A percentile compares a stretch with the other conserved stretches of the same genome.
phyloP scores from a whole-genome alignment of 2,797 vertebrate species.

The Allobates femoralis region DNA sequence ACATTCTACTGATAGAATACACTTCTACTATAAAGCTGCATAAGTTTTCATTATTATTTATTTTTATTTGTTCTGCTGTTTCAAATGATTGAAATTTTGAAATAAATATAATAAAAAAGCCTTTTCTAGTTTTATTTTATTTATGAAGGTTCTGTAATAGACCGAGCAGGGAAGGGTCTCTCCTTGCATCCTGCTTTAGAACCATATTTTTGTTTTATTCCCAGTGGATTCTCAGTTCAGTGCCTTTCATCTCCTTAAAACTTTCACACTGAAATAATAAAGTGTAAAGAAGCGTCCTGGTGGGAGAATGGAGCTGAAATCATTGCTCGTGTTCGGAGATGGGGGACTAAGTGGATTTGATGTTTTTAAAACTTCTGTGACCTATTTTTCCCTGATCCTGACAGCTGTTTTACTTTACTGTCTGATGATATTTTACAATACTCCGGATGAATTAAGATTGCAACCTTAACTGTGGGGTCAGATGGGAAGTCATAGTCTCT shows the following conservation, averaged over 20 bases:
- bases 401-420: slow-evolving; percentile 50
- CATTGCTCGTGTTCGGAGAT: slow-evolving; percentile 33
- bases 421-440: slow-evolving; percentile 19
- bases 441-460: not conserved
- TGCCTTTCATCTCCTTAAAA: slow-evolving; percentile 45
- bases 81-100: not conserved
- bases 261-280: slow-evolving; percentile 44
- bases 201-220: not conserved
- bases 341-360: slow-evolving; percentile 29
- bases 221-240: slow-evolving; percentile 17
- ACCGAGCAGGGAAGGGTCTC: not conserved
- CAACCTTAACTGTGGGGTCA: not conserved
- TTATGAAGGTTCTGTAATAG: slow-evolving; percentile 35
- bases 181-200: slow-evolving; percentile 21
- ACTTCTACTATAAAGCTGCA: not conserved
- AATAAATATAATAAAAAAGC: not conserved
- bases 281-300: slow-evolving; percentile 25
- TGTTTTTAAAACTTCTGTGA: slow-evolving; percentile 52
- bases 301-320: slow-evolving; percentile 33
- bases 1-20: too few relatives aligned
- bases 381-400: slow-evolving; percentile 39
- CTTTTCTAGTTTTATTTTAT: not conserved
- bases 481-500: not conserved
- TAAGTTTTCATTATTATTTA: not conserved
- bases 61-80: not conserved